Evolutionary conservation across 2,797 vertebrate species (phyloP).

Genomic region (Champsocephalus gunnari): DNA sequence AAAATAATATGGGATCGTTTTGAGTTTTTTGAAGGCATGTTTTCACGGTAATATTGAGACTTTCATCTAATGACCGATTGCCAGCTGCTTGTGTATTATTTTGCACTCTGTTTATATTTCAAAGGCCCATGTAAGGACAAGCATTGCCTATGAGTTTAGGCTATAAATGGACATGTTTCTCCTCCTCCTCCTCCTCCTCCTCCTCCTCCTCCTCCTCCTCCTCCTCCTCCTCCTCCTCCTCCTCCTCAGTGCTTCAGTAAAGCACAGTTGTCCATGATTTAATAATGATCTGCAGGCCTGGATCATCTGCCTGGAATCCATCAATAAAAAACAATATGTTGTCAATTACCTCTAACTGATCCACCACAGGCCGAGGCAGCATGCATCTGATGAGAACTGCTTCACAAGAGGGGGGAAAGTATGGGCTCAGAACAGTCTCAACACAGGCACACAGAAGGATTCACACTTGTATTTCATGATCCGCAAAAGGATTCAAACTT

Average conservation of each 20-base stretch:
- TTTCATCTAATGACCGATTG: neutral
- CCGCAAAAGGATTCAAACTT: too few species aligned
- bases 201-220: too few species aligned
- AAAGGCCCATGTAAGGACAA: neutral
- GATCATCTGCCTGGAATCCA: neutral
- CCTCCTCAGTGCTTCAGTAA: neutral
- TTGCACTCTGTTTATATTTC: neutral
- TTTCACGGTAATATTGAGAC: neutral
- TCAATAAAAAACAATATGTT: conserved; percentile 1
- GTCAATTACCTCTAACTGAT: neutral
- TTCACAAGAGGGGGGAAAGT: neutral
- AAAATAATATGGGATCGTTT: neutral
- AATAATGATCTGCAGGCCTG: neutral
- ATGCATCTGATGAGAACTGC: neutral
- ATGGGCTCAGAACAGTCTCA: too few species aligned
- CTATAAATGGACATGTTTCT: too few species aligned
- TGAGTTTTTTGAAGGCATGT: neutral
- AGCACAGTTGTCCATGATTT: neutral
- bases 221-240: neutral
- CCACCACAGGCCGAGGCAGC: too few species aligned
- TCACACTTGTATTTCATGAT: too few species aligned
- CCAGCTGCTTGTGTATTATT: neutral
- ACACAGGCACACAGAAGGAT: too few species aligned
- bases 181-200: too few species aligned
- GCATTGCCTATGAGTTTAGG: neutral